Evolutionary conservation across 2,113 vertebrate genomes (phyloP), one percentile per base, ranked within the genome.

Genomic region (Xenopus borealis): DNA sequence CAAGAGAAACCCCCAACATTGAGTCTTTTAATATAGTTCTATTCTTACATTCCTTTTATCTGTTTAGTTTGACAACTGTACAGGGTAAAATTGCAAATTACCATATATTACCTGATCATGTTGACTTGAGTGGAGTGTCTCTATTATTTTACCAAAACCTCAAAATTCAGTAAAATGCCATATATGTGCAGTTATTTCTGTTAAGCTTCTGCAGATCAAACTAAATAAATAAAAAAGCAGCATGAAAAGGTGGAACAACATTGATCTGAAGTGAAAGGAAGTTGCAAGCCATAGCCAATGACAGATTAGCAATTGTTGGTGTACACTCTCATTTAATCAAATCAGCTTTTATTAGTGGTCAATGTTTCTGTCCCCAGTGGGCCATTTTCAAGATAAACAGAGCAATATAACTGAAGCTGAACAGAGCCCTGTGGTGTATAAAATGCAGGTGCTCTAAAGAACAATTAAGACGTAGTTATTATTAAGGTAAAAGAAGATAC

Each of bases 281-380:
- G 58, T 61, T 27, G 20, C 7, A 23, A 11, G 4, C 19, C 58
- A 23, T 23, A 61, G 58, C 58, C 58, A 23, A 61, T 61, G 58
- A 27, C 9, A 61, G 58, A 61, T 61, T 61, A 61, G 58, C 10
- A 61, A 23, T 18, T 61, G 58, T 14, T 61, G 58, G 18, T 61
- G 12, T 18, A 61, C 10, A 14, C 58, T 23, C 19, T 61, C 58
- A 27, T 61, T 23, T 27, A 61, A 61, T 61, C 58, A 61, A 20
- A 61, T 27, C 58, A 61, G 19, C 20, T 61, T 61, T 61, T 61
- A 23, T 61, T 61, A 27, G 58, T 61, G 58, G 58, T 61, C 18
- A 61, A 61, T 61, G 58, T 23, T 61, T 61, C 55, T 61, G 58
- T 61, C 58, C 58, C 58, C 58, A 61, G 10, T 61, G 19, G 58